Conservation (phyloP, 2,797 vertebrate genomes). For the Hoplostethus atlanticus region DNA sequence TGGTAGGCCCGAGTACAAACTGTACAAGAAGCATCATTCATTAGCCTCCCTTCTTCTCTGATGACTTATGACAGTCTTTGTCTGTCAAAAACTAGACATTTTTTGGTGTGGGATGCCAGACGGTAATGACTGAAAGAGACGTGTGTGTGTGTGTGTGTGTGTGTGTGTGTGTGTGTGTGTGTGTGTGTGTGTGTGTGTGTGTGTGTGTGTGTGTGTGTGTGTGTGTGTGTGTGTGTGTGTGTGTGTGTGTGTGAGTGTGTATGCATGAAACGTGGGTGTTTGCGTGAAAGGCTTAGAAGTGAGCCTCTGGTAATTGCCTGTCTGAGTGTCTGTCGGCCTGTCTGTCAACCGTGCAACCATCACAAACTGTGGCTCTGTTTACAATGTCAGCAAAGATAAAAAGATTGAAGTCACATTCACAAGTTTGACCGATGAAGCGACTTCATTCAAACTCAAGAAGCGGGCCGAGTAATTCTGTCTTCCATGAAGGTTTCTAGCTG, state of each 20-base stretch:
- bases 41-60: slow-evolving; percentile 20
- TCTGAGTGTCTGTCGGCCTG: slow-evolving; percentile 52
- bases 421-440: slow-evolving; percentile 15
- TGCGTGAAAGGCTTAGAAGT: slow-evolving; percentile 39
- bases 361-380: slow-evolving; percentile 39
- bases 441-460: slow-evolving; percentile 30
- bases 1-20: slow-evolving; percentile 37
- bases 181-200: slow-evolving; percentile 37
- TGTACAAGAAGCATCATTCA: slow-evolving; percentile 41
- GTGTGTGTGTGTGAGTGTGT: not conserved
- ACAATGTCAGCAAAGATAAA: slow-evolving; percentile 31
- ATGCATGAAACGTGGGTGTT: slow-evolving; percentile 45
- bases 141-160: slow-evolving; percentile 41
- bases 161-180: not conserved
- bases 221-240: slow-evolving; percentile 23
- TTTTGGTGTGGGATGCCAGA: slow-evolving; percentile 28
- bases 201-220: slow-evolving; percentile 22
- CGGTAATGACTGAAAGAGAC: slow-evolving; percentile 44
- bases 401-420: slow-evolving; percentile 27
- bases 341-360: slow-evolving; percentile 54
- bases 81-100: slow-evolving; percentile 8
- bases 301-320: slow-evolving; percentile 62
- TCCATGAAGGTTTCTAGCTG: slow-evolving; percentile 42
- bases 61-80: slow-evolving; percentile 30
- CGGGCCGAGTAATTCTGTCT: not conserved